phyloP scores from a whole-genome alignment of 2,888 invertebrate genomes.

The Zygogramma bicolorata region DNA sequence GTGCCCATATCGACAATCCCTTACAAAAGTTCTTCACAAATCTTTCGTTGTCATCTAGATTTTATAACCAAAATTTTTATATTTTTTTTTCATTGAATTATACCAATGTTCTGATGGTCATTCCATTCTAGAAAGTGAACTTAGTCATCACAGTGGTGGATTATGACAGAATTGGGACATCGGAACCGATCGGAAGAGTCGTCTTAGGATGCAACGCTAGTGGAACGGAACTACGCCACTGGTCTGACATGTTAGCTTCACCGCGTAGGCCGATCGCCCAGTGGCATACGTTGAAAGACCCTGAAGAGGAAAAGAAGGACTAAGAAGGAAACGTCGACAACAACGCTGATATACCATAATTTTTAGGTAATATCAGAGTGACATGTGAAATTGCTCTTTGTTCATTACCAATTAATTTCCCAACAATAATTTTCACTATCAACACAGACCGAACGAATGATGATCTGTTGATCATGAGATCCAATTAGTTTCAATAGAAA shows the following conservation, averaged over 20 bases:
- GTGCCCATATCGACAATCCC: no score
- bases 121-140: conserved; percentile 99
- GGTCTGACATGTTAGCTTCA: conserved; percentile 99
- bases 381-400: no score
- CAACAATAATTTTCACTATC: no score
- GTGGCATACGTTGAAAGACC: conserved; percentile 99
- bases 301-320: conserved; percentile 93
- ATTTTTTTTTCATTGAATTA: no score
- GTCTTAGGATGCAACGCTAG: conserved; percentile 97
- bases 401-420: no score
- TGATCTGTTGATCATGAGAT: no score
- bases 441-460: no score
- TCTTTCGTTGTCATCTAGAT: not conserved
- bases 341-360: conserved; percentile 42
- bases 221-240: conserved; percentile 98
- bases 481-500: no score
- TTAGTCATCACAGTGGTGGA: conserved; percentile 99
- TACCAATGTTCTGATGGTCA: no score
- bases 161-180: conserved; percentile 99
- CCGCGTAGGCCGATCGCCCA: conserved; percentile 99
- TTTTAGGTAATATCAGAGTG: conserved; percentile 34
- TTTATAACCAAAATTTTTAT: no score
- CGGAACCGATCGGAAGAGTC: conserved; percentile 98
- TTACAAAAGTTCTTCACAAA: no score
- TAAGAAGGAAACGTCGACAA: conserved; percentile 65